Percentiles rank a stretch among this genome's conserved stretches.
Conservation (phyloP, 2,888 invertebrate genomes). For the Unio pictorum region DNA sequence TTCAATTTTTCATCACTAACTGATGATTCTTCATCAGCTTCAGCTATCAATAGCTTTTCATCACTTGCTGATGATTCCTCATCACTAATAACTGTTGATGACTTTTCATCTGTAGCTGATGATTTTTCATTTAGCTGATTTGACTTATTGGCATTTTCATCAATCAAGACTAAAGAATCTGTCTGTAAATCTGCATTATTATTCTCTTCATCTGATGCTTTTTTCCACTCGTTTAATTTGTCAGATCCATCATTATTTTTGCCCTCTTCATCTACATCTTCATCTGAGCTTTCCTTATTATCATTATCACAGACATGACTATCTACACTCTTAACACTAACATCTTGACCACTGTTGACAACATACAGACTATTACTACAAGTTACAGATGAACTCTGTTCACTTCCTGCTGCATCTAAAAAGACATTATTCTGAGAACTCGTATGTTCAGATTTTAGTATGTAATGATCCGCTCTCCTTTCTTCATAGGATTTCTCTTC, state of each 20-base stretch:
- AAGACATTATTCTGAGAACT: neutral
- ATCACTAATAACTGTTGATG: neutral
- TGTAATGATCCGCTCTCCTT: constrained; percentile 28
- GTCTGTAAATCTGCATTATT: constrained; percentile 2
- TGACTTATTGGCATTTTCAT: neutral
- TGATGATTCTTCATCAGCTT: constrained; percentile 1
- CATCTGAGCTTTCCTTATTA: constrained; percentile 2
- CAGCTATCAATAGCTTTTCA: constrained; percentile 1
- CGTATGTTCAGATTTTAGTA: constrained; percentile 2
- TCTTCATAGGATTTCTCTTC: constrained; percentile 26
- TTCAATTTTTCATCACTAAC: neutral
- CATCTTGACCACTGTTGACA: no score
- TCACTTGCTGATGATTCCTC: constrained; percentile 5
- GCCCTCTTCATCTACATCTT: neutral
- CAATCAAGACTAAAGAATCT: constrained; percentile 2
- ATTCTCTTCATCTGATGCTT: constrained; percentile 3
- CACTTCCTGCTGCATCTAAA: constrained; percentile 2
- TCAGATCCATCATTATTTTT: neutral
- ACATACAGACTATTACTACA: no score
- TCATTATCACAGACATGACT: neutral
- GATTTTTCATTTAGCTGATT: constrained; percentile 4
- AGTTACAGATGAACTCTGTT: no score
- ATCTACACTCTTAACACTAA: no score
- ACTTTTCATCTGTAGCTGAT: constrained; percentile 5
- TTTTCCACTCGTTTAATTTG: constrained; percentile 2